phyloP scores from a whole-genome alignment of 2,113 vertebrate genomes.

The Microtus richardsoni region DNA sequence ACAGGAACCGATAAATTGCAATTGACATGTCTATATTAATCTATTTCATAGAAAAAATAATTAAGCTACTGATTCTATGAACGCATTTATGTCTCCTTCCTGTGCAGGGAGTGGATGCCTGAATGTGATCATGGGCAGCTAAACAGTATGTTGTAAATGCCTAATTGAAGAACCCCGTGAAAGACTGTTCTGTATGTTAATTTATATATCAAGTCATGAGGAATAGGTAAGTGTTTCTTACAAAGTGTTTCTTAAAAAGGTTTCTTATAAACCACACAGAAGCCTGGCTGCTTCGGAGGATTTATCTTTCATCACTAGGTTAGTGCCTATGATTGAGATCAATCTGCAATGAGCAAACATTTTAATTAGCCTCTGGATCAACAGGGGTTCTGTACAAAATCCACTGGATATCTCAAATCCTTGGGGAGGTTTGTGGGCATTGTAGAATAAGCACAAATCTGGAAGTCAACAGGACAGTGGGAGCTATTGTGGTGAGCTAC shows the following conservation, averaged over 20 bases:
- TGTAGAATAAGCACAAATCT: neutral
- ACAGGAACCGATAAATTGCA: neutral
- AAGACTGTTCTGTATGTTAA: conserved; percentile 15
- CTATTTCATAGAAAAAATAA: conserved; percentile 34
- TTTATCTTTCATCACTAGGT: conserved; percentile 29
- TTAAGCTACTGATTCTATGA: neutral
- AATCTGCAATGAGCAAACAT: neutral
- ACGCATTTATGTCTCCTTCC: neutral
- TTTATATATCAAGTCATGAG: conserved; percentile 21
- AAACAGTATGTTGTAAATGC: conserved; percentile 15
- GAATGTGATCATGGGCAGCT: neutral
- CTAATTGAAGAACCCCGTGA: neutral
- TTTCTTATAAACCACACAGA: neutral
- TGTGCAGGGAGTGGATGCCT: neutral
- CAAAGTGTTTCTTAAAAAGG: conserved; percentile 6
- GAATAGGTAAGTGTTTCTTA: neutral
- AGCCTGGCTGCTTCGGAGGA: neutral
- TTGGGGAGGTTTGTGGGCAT: neutral
- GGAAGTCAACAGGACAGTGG: neutral
- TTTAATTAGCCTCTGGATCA: conserved; percentile 36
- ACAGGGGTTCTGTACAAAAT: conserved; percentile 67
- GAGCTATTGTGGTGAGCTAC: neutral
- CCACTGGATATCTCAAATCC: conserved; percentile 68
- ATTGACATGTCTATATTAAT: neutral
- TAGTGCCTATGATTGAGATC: neutral